phyloP scores from a whole-genome alignment of 2,113 vertebrate species.

The Brevimyrus niger region DNA sequence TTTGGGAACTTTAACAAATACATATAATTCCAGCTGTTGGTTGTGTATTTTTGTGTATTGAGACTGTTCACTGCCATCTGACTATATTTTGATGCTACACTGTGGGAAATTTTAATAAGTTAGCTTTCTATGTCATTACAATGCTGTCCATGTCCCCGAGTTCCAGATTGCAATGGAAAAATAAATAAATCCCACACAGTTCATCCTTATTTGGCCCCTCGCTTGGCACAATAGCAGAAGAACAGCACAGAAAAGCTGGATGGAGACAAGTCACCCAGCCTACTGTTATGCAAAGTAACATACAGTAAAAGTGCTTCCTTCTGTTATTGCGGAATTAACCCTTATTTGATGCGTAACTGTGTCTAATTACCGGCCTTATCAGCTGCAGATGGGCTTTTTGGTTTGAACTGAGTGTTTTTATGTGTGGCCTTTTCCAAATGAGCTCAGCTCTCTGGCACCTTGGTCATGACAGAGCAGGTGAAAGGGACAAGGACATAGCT shows the following conservation, averaged over 20 bases:
- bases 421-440: neutral
- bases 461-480: neutral
- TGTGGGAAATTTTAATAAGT: neutral
- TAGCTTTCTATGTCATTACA: neutral
- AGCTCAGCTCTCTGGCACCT: neutral
- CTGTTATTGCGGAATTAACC: neutral
- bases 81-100: neutral
- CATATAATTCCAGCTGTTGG: neutral
- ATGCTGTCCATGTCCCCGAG: neutral
- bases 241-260: neutral
- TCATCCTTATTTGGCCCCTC: neutral
- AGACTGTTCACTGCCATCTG: neutral
- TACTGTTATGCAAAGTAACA: slow-evolving; percentile 4
- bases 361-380: neutral
- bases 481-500: neutral
- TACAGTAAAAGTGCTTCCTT: slow-evolving; percentile 6
- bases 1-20: neutral
- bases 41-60: neutral
- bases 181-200: slow-evolving; percentile 1
- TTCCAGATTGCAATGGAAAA: neutral
- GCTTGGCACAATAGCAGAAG: neutral
- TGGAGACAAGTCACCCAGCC: neutral
- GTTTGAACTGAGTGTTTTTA: neutral
- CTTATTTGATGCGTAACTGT: neutral
- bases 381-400: neutral